Conservation (phyloP, 1,140 invertebrate genomes). For the Zaprionus vittiger region DNA sequence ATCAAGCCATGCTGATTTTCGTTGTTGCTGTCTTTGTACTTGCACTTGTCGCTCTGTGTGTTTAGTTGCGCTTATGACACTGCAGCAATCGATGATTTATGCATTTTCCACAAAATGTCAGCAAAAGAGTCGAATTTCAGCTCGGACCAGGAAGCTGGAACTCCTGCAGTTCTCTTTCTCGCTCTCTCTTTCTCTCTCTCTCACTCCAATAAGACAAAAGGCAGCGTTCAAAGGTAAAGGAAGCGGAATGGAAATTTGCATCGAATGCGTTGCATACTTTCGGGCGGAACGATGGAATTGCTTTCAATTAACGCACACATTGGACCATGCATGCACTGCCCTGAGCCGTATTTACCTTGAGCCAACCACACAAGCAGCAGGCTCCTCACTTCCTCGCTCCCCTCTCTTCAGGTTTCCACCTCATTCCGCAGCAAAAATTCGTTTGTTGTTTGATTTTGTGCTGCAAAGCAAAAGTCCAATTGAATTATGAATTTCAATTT, state of each 20-base stretch:
- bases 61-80: slow-evolving; percentile 72
- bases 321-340: slow-evolving; percentile 13
- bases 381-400: background rate
- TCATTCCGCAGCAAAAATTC: slow-evolving; percentile 15
- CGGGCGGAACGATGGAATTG: slow-evolving; percentile 24
- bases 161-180: too few species aligned
- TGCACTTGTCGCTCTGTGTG: slow-evolving; percentile 41
- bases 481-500: slow-evolving; percentile 83
- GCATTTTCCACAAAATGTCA: slow-evolving; percentile 78
- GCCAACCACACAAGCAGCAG: slow-evolving; percentile 25
- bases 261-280: slow-evolving; percentile 44
- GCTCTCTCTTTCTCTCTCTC: background rate
- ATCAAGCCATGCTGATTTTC: slow-evolving; percentile 16
- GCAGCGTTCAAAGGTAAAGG: slow-evolving; percentile 44
- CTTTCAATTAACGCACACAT: slow-evolving; percentile 54
- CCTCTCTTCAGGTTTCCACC: too few species aligned
- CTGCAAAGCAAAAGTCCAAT: slow-evolving; percentile 71
- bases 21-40: slow-evolving; percentile 33
- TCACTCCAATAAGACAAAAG: background rate
- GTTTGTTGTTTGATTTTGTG: slow-evolving; percentile 59
- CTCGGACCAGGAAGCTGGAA: background rate
- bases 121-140: slow-evolving; percentile 52
- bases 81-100: slow-evolving; percentile 77
- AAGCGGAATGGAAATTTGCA: slow-evolving; percentile 47
- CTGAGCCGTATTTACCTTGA: slow-evolving; percentile 32